Evolutionary conservation across 2,113 vertebrate genomes (phyloP).

Genomic region (Pelecanus crispus): DNA sequence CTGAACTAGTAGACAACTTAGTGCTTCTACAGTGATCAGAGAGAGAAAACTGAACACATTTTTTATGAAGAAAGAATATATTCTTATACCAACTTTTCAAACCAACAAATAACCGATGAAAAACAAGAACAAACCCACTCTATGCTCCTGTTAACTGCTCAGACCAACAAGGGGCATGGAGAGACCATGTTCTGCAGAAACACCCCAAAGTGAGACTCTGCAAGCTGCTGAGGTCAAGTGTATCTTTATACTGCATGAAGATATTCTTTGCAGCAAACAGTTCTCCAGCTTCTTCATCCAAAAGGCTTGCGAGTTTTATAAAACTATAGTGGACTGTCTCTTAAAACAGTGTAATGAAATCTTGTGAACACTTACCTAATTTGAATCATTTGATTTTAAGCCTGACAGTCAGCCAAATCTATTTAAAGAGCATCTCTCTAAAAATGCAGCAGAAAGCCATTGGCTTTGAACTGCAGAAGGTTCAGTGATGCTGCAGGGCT

Average conservation of each 20-base stretch:
- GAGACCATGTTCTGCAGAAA: not conserved
- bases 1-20: not conserved
- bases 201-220: not conserved
- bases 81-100: not conserved
- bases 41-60: not conserved
- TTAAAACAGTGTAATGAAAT: not conserved
- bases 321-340: not conserved
- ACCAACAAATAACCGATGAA: not conserved
- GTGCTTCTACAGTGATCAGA: not conserved
- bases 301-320: not conserved
- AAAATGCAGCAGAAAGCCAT: not conserved
- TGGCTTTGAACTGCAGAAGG: not conserved
- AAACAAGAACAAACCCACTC: not conserved
- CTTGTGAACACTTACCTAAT: slow-evolving; percentile 42
- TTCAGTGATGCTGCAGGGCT: not conserved
- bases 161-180: not conserved
- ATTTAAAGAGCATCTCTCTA: slow-evolving; percentile 30
- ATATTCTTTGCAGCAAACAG: not conserved
- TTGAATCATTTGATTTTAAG: slow-evolving; percentile 54
- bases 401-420: slow-evolving; percentile 53
- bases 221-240: not conserved
- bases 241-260: not conserved
- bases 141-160: not conserved
- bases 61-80: not conserved
- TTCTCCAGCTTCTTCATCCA: not conserved